Evolutionary conservation across 2,797 vertebrate species (phyloP), one percentile per base, ranked within the genome.

Genomic region (Cynodonichthys magdalenae): DNA sequence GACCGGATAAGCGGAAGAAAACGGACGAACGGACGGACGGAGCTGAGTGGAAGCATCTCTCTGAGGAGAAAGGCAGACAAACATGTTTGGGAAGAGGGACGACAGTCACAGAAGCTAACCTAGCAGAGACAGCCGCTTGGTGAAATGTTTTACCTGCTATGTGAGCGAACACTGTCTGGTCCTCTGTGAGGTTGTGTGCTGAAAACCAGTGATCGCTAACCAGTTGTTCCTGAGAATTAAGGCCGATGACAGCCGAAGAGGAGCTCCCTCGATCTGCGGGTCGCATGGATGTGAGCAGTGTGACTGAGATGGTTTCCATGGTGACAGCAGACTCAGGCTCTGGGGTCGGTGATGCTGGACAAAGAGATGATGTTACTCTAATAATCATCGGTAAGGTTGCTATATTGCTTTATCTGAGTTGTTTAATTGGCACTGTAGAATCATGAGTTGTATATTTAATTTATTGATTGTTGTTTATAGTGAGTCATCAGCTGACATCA

Each of bases 221-320:
- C 79, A 86, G 86, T 83, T 92, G 90, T 92, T 92, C 94, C 92
- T 94, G 94, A 94, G 92, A 91, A 71, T 88, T 89, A 70, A 41
- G 75, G 73, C 76, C 82, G 57, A 86, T 72, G 59, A 71, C 66
- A 34, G 76, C 69, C 0, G 79, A 27, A 5, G 71, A 65, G 6
- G 56, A 63, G 28, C 77, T 71, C 6, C 66, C 55, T 11, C 65
- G 49, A 19, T 77, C 80, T 73, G 69, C 66, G 20, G 84, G 81
- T 71, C 51, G 81, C 66, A 72, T 79, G 64, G 87, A 83, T 62
- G 87, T 80, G 59, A 87, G 83, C 63, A 87, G 77, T 72, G 78
- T 87, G 68, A 87, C 87, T 49, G 82, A 75, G 59, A 84, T 84
- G 86, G 87, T 88, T 85, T 93, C 92, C 77, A 45, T 86, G 80